phyloP scores from a whole-genome alignment of 2,113 vertebrate species.

The Leucosticte australis region DNA sequence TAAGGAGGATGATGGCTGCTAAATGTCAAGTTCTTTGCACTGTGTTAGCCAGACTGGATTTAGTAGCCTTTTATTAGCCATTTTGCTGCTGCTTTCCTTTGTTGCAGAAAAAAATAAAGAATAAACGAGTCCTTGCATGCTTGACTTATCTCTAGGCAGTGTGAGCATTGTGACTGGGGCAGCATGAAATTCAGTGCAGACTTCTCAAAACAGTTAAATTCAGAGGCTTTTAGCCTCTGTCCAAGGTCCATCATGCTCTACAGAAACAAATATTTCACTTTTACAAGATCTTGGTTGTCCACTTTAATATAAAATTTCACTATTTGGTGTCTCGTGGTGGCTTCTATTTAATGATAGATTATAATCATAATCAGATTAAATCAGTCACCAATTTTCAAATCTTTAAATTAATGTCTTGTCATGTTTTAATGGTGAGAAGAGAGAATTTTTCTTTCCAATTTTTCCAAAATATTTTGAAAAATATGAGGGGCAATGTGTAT shows the following conservation, averaged over 20 bases:
- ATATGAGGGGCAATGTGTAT: not conserved
- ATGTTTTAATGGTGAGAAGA: not conserved
- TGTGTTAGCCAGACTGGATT: not conserved
- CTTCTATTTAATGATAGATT: not conserved
- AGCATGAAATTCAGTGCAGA: not conserved
- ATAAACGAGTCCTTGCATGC: not conserved
- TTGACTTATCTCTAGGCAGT: not conserved
- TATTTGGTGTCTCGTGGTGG: not conserved
- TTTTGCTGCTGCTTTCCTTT: not conserved
- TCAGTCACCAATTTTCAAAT: not conserved
- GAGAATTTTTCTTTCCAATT: not conserved
- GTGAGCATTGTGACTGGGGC: not conserved
- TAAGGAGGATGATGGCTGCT: not conserved
- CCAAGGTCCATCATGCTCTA: not conserved
- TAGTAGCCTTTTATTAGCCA: not conserved
- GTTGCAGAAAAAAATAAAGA: not conserved
- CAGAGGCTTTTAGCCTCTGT: not conserved
- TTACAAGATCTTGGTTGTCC: not conserved
- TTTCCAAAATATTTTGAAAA: not conserved
- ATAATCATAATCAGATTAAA: not conserved
- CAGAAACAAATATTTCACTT: not conserved
- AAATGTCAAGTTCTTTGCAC: not conserved
- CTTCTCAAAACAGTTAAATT: not conserved
- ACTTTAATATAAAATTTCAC: not conserved
- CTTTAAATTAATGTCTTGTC: not conserved